These are phyloP conservation scores for Abscondita cerata DNA, from an alignment of 2,888 invertebrate genomes.

Conservation along the genomic window DNA sequence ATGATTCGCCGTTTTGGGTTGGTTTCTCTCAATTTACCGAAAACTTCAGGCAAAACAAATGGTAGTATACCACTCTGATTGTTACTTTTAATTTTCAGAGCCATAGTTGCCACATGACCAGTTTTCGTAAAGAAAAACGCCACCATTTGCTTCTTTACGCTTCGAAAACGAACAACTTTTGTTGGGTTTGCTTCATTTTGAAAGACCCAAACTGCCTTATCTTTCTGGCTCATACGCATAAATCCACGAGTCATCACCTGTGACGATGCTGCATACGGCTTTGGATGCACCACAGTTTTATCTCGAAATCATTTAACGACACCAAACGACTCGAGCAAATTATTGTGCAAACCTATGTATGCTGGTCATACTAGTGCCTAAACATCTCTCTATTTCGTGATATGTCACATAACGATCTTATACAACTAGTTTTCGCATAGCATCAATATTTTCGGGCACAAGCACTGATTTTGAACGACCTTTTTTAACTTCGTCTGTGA, in stretches of 20 bases:
- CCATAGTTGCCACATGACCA: constrained; percentile 29
- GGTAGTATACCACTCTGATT: constrained; percentile 43
- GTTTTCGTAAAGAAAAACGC: constrained; percentile 40
- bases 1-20: neutral
- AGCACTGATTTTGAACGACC: neutral
- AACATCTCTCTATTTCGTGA: neutral
- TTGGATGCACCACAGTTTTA: constrained; percentile 35
- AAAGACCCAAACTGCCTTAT: constrained; percentile 17
- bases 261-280: constrained; percentile 34
- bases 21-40: constrained; percentile 8
- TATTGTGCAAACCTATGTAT: neutral
- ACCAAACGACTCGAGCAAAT: constrained; percentile 38
- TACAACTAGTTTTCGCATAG: constrained; percentile 26
- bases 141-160: constrained; percentile 45
- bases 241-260: constrained; percentile 39
- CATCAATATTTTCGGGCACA: constrained; percentile 13
- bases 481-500: neutral
- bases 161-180: constrained; percentile 15
- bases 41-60: constrained; percentile 39
- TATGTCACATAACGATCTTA: constrained; percentile 32
- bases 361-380: neutral
- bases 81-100: constrained; percentile 24
- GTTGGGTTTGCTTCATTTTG: too few relatives aligned
- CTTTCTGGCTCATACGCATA: constrained; percentile 16
- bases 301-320: constrained; percentile 40